A percentile compares a stretch with the other conserved stretches of the same genome.
Evolutionary conservation across 2,113 vertebrate genomes (phyloP).

Genomic region (Eretmochelys imbricata): DNA sequence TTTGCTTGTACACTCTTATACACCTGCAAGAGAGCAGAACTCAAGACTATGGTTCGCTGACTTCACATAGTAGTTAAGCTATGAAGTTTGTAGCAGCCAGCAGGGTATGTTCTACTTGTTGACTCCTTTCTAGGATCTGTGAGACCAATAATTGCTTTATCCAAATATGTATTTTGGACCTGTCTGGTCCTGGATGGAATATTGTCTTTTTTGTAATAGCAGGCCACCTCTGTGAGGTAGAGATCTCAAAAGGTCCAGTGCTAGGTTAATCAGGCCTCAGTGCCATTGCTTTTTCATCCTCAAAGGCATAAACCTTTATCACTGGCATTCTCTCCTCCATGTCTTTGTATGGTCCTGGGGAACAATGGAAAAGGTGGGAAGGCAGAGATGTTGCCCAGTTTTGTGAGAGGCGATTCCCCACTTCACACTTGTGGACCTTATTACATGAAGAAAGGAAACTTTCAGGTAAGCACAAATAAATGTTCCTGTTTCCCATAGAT

Average conservation of each 20-base stretch:
- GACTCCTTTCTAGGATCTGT: not conserved
- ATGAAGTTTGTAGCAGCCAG: not conserved
- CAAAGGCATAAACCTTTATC: not conserved
- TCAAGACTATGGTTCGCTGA: not conserved
- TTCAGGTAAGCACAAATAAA: not conserved
- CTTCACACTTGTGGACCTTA: not conserved
- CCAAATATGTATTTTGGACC: not conserved
- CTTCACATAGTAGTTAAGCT: conserved; percentile 17
- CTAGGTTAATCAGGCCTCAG: not conserved
- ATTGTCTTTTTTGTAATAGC: not conserved
- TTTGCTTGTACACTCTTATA: not conserved
- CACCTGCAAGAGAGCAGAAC: not conserved
- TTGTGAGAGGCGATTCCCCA: conserved; percentile 9
- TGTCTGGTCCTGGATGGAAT: not conserved
- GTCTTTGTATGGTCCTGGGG: not conserved
- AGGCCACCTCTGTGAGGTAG: not conserved
- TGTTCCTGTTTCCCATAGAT: conserved; percentile 2
- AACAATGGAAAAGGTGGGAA: not conserved
- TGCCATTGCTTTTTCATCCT: not conserved
- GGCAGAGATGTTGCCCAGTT: not conserved
- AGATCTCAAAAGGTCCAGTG: not conserved
- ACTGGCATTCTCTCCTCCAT: not conserved
- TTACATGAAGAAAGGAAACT: not conserved
- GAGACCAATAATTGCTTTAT: not conserved
- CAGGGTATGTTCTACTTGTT: not conserved